Evolutionary conservation across 2,797 vertebrate genomes (phyloP).

Genomic region (Acanthornis magna): DNA sequence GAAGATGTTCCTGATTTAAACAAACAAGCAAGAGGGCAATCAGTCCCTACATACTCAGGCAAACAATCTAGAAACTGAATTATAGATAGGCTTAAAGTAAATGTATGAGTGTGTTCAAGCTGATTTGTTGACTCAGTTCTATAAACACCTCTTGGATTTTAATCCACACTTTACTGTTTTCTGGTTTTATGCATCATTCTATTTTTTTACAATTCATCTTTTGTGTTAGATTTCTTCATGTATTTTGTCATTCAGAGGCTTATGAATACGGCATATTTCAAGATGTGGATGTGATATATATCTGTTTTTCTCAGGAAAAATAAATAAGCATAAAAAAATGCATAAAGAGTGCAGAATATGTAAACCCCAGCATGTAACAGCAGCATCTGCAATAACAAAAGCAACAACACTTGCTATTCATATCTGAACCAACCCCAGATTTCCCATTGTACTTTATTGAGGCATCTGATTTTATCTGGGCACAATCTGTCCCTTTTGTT

Average conservation of each 20-base stretch:
- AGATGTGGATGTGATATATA: slow-evolving; percentile 10
- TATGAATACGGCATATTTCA: slow-evolving; percentile 32
- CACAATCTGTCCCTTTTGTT: not conserved
- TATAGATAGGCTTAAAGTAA: slow-evolving; percentile 70
- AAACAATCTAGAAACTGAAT: slow-evolving; percentile 70
- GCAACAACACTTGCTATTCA: not conserved
- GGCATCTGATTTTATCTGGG: not conserved
- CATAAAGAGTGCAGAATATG: not conserved
- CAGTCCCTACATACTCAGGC: slow-evolving; percentile 39
- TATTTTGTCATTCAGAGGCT: slow-evolving; percentile 31
- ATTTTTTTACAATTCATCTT: slow-evolving; percentile 28
- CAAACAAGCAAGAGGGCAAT: slow-evolving; percentile 47
- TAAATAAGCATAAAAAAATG: not conserved
- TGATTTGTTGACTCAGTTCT: slow-evolving; percentile 67
- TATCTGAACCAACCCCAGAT: not conserved
- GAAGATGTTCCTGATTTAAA: slow-evolving; percentile 24
- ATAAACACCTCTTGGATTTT: slow-evolving; percentile 70
- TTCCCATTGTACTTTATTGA: not conserved
- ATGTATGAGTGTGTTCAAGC: slow-evolving; percentile 57
- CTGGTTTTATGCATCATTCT: not conserved
- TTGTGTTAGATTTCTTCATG: slow-evolving; percentile 42
- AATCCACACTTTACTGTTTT: slow-evolving; percentile 47
- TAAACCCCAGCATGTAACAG: not conserved
- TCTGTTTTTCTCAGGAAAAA: slow-evolving; percentile 35
- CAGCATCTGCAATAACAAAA: slow-evolving; percentile 26